Percentiles rank a stretch among this genome's conserved stretches.
Conservation (phyloP, 2,797 vertebrate species). For the Nannoperca australis region DNA sequence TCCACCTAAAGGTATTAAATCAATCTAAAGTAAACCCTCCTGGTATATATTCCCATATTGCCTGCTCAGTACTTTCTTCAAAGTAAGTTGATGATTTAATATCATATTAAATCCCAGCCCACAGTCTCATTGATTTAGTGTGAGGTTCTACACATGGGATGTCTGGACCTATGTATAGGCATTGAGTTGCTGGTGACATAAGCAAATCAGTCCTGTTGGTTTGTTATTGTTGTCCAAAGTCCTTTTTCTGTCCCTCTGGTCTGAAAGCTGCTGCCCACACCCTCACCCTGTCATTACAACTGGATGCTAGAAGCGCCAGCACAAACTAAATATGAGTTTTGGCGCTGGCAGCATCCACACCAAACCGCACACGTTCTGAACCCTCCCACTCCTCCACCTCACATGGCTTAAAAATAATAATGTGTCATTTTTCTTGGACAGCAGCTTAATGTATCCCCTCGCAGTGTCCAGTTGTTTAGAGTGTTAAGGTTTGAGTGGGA, state of each 20-base stretch:
- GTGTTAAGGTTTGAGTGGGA: slow-evolving; percentile 66
- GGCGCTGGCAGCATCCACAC: slow-evolving; percentile 72
- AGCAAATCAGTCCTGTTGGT: slow-evolving; percentile 73
- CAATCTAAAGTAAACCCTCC: slow-evolving; percentile 23
- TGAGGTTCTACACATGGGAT: slow-evolving; percentile 49
- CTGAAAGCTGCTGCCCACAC: slow-evolving; percentile 79
- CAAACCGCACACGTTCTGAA: slow-evolving; percentile 72
- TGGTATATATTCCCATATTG: slow-evolving; percentile 43
- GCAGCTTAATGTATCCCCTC: slow-evolving; percentile 48
- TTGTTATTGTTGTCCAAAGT: slow-evolving; percentile 83
- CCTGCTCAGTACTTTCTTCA: slow-evolving; percentile 46
- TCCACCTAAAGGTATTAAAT: slow-evolving; percentile 49
- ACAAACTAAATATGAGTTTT: slow-evolving; percentile 87
- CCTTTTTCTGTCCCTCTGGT: slow-evolving; percentile 78
- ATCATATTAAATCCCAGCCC: slow-evolving; percentile 44
- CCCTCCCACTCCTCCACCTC: slow-evolving; percentile 82
- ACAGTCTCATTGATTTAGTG: slow-evolving; percentile 53
- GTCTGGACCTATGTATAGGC: slow-evolving; percentile 61
- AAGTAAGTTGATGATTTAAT: slow-evolving; percentile 51
- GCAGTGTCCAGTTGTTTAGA: slow-evolving; percentile 58
- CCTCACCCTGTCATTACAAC: slow-evolving; percentile 86
- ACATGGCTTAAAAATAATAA: slow-evolving; percentile 85
- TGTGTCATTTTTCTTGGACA: slow-evolving; percentile 83
- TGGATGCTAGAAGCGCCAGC: slow-evolving; percentile 81
- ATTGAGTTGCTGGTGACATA: slow-evolving; percentile 70